Conservation (phyloP, 2,888 invertebrate species). For the Apotomis turbidana region DNA sequence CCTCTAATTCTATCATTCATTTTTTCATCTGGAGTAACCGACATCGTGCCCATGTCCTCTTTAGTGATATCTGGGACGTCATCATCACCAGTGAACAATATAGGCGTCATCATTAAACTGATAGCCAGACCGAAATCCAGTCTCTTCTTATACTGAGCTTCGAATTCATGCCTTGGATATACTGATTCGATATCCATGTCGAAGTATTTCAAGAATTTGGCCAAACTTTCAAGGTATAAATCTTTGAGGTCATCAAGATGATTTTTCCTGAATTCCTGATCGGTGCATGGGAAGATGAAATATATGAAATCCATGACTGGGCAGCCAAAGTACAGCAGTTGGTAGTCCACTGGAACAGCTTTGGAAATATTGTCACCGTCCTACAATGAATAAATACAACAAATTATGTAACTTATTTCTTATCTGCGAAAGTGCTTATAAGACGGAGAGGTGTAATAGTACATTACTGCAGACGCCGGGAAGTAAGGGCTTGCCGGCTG, state of each 20-base stretch:
- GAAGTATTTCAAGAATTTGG: constrained; percentile 39
- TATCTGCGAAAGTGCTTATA: too few species aligned
- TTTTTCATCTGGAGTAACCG: constrained; percentile 12
- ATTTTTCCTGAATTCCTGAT: constrained; percentile 35
- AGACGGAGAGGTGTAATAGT: too few species aligned
- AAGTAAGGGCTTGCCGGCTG: too few species aligned
- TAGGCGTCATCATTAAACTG: constrained; percentile 42
- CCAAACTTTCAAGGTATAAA: constrained; percentile 37
- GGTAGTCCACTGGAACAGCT: constrained; percentile 40
- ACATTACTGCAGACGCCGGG: too few species aligned
- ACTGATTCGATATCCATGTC: constrained; percentile 40
- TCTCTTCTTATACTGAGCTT: constrained; percentile 44
- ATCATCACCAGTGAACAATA: constrained; percentile 33
- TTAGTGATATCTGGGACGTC: constrained; percentile 22
- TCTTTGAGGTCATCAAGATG: constrained; percentile 40
- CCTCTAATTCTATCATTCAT: constrained; percentile 7
- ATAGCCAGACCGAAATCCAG: constrained; percentile 46
- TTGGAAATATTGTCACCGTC: constrained; percentile 16
- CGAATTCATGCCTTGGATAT: constrained; percentile 47
- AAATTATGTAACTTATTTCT: not conserved
- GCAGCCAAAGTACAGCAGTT: constrained; percentile 37
- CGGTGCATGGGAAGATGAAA: constrained; percentile 40
- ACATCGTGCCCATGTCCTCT: not conserved
- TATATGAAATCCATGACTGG: constrained; percentile 41
- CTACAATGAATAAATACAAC: constrained; percentile 29